Percentiles rank a stretch among this genome's conserved stretches.
These are phyloP conservation scores for Stichopus horrens DNA, from an alignment of 53 echinoderm and acorn worm genomes.

Conservation along the genomic window DNA sequence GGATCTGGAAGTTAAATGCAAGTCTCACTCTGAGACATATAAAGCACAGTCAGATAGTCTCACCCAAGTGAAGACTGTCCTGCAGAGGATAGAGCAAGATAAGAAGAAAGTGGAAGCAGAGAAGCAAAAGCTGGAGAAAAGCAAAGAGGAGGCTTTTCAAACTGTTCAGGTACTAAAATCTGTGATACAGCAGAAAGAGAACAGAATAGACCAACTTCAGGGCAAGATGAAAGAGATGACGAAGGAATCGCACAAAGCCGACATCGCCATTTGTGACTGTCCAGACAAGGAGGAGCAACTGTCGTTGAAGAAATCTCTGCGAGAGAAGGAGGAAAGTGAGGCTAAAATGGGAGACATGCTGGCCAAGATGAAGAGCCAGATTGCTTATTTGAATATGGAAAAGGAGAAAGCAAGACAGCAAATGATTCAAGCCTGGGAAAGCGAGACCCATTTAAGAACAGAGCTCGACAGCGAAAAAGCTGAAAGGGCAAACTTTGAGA, in stretches of 20 bases:
- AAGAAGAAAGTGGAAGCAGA: conserved; percentile 13
- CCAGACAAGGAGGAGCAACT: conserved; percentile 9
- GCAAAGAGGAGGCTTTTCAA: conserved; percentile 37
- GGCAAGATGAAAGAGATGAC: conserved; percentile 35
- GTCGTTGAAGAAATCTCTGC: background rate
- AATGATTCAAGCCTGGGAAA: conserved; percentile 44
- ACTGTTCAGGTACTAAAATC: conserved; percentile 24
- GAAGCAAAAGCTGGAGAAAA: conserved; percentile 22
- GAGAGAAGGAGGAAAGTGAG: conserved; percentile 45
- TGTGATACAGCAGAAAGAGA: conserved; percentile 45
- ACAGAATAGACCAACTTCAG: conserved; percentile 34
- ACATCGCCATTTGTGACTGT: conserved; percentile 25
- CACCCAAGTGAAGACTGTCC: background rate
- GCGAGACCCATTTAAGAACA: conserved; percentile 16
- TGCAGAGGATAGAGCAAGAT: conserved; percentile 2
- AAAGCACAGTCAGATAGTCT: background rate
- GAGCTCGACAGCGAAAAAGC: conserved; percentile 38
- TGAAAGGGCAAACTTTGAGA: background rate
- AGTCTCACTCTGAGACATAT: background rate
- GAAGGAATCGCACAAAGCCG: conserved; percentile 4
- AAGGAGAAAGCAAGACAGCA: conserved; percentile 39
- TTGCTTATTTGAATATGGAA: conserved; percentile 22
- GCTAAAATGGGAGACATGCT: conserved; percentile 36
- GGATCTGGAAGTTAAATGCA: background rate
- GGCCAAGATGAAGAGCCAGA: conserved; percentile 35